phyloP scores from a whole-genome alignment of 2,797 vertebrate species.

The Cygnus olor region DNA sequence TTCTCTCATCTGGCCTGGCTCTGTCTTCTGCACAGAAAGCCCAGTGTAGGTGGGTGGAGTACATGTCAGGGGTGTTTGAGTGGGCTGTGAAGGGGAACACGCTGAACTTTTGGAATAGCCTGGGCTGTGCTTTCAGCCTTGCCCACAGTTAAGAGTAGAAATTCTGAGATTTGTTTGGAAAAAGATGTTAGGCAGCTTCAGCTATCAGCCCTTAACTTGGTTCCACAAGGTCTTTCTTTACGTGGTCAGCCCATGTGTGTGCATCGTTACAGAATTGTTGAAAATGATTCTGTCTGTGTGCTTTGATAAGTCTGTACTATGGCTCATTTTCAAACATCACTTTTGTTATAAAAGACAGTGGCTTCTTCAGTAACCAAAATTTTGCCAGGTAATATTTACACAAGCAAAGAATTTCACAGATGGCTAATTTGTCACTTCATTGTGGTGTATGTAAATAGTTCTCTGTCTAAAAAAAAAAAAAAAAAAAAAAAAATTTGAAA shows the following conservation, averaged over 20 bases:
- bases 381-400: conserved; percentile 11
- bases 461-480: background rate
- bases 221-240: background rate
- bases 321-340: conserved; percentile 12
- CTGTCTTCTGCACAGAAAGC: conserved; percentile 25
- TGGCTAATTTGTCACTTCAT: background rate
- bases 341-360: conserved; percentile 22
- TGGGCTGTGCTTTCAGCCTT: background rate
- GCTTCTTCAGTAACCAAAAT: conserved; percentile 33
- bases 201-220: background rate
- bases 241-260: background rate
- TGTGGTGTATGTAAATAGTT: background rate
- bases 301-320: conserved; percentile 21
- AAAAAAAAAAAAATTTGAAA: background rate
- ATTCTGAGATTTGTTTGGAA: background rate
- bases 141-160: background rate
- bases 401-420: background rate
- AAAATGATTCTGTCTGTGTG: background rate
- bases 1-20: conserved; percentile 55
- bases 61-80: background rate
- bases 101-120: background rate
- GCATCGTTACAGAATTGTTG: conserved; percentile 8
- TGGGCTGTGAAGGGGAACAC: background rate
- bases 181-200: background rate
- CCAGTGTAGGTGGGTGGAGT: background rate